Conservation (phyloP, 2,888 invertebrate species). For the Agriopis aurantiaria region DNA sequence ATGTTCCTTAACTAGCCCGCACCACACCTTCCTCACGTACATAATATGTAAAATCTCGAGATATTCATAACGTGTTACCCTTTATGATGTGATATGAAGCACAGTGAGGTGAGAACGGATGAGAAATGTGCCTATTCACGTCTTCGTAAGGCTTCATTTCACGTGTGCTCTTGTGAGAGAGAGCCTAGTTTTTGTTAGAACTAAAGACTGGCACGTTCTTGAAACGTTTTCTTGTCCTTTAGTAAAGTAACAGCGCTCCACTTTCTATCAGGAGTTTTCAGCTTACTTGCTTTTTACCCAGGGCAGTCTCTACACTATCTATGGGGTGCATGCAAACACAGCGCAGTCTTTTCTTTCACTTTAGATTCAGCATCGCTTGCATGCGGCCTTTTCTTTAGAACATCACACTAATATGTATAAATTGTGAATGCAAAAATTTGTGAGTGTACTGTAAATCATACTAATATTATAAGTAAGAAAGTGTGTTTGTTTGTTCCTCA, state of each 20-base stretch:
- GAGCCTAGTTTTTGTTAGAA: background rate
- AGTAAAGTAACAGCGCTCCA: background rate
- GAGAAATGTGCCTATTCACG: background rate
- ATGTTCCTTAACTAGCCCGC: background rate
- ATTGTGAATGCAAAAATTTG: too few relatives aligned
- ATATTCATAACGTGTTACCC: slow-evolving; percentile 9
- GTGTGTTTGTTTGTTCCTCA: too few relatives aligned
- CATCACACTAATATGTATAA: too few relatives aligned
- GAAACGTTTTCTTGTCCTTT: background rate
- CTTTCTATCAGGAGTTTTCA: too few relatives aligned
- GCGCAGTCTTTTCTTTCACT: too few relatives aligned
- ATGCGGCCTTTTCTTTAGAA: too few relatives aligned
- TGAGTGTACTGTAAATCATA: too few relatives aligned
- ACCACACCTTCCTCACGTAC: slow-evolving; percentile 1
- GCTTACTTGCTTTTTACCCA: too few relatives aligned
- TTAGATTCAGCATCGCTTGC: too few relatives aligned
- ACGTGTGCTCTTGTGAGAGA: background rate
- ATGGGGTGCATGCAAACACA: too few relatives aligned
- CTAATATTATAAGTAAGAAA: too few relatives aligned
- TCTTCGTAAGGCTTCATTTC: background rate
- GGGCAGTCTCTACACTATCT: too few relatives aligned
- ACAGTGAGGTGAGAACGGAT: background rate
- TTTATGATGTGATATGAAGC: background rate
- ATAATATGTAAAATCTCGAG: background rate
- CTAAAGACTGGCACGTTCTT: background rate